Evolutionary conservation across 2,888 invertebrate genomes (phyloP), one percentile per base, ranked within the genome.

Genomic region (Monoplex corrugatus): DNA sequence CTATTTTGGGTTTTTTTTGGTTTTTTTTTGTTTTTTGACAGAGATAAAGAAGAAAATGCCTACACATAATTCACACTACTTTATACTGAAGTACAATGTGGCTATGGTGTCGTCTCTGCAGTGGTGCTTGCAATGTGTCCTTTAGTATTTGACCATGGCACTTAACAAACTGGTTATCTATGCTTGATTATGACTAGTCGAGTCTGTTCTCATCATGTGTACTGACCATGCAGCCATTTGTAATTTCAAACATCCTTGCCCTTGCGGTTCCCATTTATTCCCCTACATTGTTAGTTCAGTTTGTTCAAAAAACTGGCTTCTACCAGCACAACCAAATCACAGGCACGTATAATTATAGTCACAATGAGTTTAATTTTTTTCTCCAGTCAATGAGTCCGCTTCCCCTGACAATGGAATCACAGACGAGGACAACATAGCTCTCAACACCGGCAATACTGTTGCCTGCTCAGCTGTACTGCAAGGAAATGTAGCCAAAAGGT

Each of bases 251-350:
- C 28, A 3, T 13, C 38, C 23, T 75, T 38, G 2, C 75, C 75
- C 35, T 63, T 38, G n/a, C n/a, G n/a, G n/a, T n/a, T n/a, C n/a
- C n/a, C n/a, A n/a, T n/a, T n/a, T n/a, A n/a, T n/a, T n/a, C n/a
- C n/a, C n/a, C n/a, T n/a, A n/a, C n/a, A n/a, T n/a, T 16, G 6
- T 38, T 1, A 38, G 38, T 75, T 28, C 75, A 16, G 3, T 35
- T 75, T 38, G 16, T 38, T 19, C 19, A 19, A 16, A 38, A 6
- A 10, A 45, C 19, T 44, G 16, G n/a, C 3, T 19, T 44, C 28
- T 44, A 35, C 82, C 82, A 83, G 32, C 83, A 83, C n/a, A 83
- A 45, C n/a, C 83, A 45, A n/a, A 45, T 45, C 83, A 83, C 45
- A 45, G 45, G 45, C 83, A 83, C 83, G 45, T 23, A n/a, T n/a